Evolutionary conservation across 2,888 invertebrate genomes (phyloP).

Genomic region (Brachylomia viminalis): DNA sequence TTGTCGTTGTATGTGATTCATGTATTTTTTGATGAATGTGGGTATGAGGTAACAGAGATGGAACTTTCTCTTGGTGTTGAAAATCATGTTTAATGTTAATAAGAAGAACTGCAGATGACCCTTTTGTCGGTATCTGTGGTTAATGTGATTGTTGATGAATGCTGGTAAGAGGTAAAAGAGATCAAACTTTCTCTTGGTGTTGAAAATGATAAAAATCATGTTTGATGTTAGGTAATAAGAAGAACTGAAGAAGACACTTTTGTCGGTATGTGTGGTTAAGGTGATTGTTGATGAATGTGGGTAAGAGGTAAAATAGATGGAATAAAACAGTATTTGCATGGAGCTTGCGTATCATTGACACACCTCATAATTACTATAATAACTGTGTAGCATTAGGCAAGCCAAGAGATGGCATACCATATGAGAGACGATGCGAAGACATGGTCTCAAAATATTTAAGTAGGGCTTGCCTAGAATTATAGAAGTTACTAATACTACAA

Average conservation of each 20-base stretch:
- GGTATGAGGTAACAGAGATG: no score
- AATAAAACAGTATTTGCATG: not conserved
- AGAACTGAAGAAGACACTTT: not conserved
- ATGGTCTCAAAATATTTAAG: not conserved
- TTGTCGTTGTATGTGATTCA: no score
- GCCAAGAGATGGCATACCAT: not conserved
- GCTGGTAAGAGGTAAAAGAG: no score
- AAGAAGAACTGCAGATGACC: no score
- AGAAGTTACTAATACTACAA: not conserved
- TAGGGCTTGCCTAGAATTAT: not conserved
- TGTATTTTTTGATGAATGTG: no score
- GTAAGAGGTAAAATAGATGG: not conserved
- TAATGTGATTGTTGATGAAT: no score
- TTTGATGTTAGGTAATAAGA: slow-evolving; percentile 5
- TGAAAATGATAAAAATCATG: not conserved
- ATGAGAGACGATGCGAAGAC: not conserved
- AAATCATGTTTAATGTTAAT: not conserved
- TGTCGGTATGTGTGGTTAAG: not conserved
- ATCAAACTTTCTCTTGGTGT: not conserved
- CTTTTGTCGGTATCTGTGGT: no score
- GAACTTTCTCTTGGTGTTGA: not conserved
- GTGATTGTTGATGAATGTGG: not conserved
- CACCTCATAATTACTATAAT: not conserved
- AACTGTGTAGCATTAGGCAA: not conserved
- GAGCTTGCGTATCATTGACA: not conserved